phyloP scores from a whole-genome alignment of 2,888 invertebrate genomes.

The Cataglyphis cursor region DNA sequence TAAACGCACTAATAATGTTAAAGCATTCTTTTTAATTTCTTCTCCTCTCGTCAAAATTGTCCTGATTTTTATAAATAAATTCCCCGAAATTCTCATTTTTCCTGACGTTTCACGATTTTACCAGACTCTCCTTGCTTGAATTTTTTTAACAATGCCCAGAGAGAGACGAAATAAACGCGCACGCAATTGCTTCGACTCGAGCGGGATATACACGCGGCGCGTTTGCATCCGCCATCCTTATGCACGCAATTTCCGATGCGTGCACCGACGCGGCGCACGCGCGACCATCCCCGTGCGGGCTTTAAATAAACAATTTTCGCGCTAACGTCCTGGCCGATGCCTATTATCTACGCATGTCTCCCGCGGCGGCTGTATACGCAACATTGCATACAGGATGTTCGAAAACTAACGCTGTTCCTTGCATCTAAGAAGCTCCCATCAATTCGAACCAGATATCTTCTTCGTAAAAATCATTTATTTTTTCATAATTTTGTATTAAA shows the following conservation, averaged over 20 bases:
- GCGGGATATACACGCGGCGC: constrained; percentile 20
- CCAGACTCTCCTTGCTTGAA: background rate
- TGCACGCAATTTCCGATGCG: constrained; percentile 36
- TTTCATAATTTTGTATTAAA: background rate
- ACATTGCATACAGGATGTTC: constrained; percentile 26
- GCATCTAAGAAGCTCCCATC: background rate
- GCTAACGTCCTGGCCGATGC: constrained; percentile 77
- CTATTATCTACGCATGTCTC: constrained; percentile 71
- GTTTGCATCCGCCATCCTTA: constrained; percentile 37
- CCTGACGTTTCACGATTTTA: background rate
- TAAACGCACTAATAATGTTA: background rate
- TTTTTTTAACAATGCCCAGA: background rate
- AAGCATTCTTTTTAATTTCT: background rate
- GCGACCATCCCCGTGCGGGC: constrained; percentile 57
- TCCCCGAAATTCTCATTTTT: background rate
- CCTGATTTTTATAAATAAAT: background rate
- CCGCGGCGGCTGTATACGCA: constrained; percentile 44
- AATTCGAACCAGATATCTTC: background rate
- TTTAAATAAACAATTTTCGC: constrained; percentile 82
- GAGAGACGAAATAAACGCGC: background rate
- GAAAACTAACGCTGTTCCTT: background rate
- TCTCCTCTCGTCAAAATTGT: background rate
- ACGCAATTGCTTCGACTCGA: background rate
- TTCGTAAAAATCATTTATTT: background rate
- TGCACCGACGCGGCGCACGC: constrained; percentile 52